Base-by-base conservation (phyloP, 92 coral and sea anemone genomes). In the Porites rus region DNA sequence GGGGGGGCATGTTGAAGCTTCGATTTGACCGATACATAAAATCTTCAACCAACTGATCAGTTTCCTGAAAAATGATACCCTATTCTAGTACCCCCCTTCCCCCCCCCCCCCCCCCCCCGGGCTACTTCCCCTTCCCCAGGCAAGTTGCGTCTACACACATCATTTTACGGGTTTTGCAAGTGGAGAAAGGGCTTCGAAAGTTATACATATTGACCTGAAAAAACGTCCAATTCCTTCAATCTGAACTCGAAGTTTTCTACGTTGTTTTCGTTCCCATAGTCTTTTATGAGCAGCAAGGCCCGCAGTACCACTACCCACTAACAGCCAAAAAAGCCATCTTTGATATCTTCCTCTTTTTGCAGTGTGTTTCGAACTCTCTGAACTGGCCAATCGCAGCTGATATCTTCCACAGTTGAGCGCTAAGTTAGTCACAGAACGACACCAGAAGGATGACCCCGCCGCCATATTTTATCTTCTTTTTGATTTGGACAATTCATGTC, bases 211-310 rank as follows among this genome's bases (percentile, higher is more conserved):
- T 73, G 73, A 95, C 99, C 99, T 95, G 72, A 96, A 90, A 87
- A 96, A 96, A 78, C 99, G 88, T 24, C 94, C 93, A 68, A 96
- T 62, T 7, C 98, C 98, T 84, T 94, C 99, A 14, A 88, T 72
- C 24, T 76, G 53, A 14, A 95, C 99, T 67, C 92, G 88, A 17
- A 95, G 84, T 72, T 85, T 95, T 78, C 99, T 78, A 52, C 99
- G 96, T 65, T 83, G 90, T 56, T 38, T 65, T 31, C 92, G 87
- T 67, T 93, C 93, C 99, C 98, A 95, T 1, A 92, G 81, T 64
- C 84, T 90, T 75, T 90, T 78, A 65, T 61, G 18, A 2, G 19
- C 75, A 13, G 67, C 66, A 13, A 84, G 46, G 2, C 72, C 73
- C 51, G 74, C 7, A 18, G 25, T 10, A 25, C 72, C 22, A 3